Evolutionary conservation across 2,888 invertebrate genomes (phyloP), one percentile per base, ranked within the genome.

Genomic region (Drosophila rellima): DNA sequence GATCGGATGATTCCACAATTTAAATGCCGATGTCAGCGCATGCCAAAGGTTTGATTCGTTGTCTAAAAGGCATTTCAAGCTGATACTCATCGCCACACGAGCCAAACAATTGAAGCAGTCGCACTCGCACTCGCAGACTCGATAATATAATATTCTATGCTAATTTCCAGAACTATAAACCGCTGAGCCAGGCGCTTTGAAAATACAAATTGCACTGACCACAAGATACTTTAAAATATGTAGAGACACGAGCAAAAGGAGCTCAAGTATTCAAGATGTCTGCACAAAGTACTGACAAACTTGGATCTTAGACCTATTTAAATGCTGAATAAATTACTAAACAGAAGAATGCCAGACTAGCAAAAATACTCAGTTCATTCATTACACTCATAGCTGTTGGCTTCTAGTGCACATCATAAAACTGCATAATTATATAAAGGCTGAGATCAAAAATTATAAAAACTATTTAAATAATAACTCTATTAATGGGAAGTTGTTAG

Each of bases 1-100:
- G 60, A 59, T 68, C 40, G 29, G 17, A 37, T 45, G 51, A 20
- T 35, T 52, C 52, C 55, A 31, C 40, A 17, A 62, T 62, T 39
- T 54, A 73, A 73, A 59, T 68, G 70, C 62, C 65, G 44, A 50
- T 70, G 89, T 84, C 83, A 84, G 87, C 83, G 73, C 81, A 84
- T 84, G 84, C 89, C 83, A 83, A 84, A 54, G 56, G 50, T 60
- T 68, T 84, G 83, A 78, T 47, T 68, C 74, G 54, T 18, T 50
- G 35, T 54, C 45, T 23, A 35, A 20, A 48, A 31, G 60, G 42
- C 60, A 61, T 51, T 68, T 59, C 29, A 61, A 68, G 39, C 65
- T 57, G 63, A 65, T 74, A 68, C 54, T 23, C 67, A 68, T 67
- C 59, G 47, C 51, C 31, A 60, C 60, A 65, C 45, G 54, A 51